Base-by-base conservation (phyloP, 2,113 vertebrate species). In the Tricholaema leucomelas region DNA sequence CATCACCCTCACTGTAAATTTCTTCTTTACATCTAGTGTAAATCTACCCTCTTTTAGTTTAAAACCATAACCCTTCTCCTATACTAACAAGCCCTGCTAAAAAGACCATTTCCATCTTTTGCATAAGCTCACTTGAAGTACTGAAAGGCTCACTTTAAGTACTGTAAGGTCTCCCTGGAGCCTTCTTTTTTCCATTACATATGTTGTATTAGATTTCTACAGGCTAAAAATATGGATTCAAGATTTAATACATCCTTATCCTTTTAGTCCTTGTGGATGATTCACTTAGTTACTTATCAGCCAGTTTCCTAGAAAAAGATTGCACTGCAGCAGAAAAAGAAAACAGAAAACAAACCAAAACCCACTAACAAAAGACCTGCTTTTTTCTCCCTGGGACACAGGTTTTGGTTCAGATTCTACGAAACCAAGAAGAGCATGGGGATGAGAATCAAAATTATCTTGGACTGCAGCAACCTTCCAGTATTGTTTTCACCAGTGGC, bases 401-500 rank as follows among this genome's bases (percentile, higher is more conserved):
- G 15, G 9, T 87, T 69, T 19, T 61, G 17, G 1, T 33, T 90
- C 54, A 82, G 8, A 66, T 48, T 61, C 69, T 44, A 21, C 18
- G 61, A 76, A 85, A 73, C 2, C 40, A 82, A 78, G 13, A 65
- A 20, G 8, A 4, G 1, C 19, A 36, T 0, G 5, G 28, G 72
- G 25, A 44, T 11, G 23, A 73, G 27, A 76, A 82, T 65, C 35
- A 90, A 60, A 90, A 85, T 35, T 27, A 3, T 44, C n/a, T 42
- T n/a, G 44, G 69, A 35, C 12, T 81, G 33, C 0, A 65, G 54
- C 19, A 31, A 46, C 4, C 60, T 65, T 85, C 44, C 25, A 15
- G 12, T 27, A 56, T 2, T 0, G 0, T 79, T 48, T 61, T 75
- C 50, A 87, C 19, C 38, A 20, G 8, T 0, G 17, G 55, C 8